phyloP scores from a whole-genome alignment of 64 coral and sea anemone species.

The Porites australiensis region DNA sequence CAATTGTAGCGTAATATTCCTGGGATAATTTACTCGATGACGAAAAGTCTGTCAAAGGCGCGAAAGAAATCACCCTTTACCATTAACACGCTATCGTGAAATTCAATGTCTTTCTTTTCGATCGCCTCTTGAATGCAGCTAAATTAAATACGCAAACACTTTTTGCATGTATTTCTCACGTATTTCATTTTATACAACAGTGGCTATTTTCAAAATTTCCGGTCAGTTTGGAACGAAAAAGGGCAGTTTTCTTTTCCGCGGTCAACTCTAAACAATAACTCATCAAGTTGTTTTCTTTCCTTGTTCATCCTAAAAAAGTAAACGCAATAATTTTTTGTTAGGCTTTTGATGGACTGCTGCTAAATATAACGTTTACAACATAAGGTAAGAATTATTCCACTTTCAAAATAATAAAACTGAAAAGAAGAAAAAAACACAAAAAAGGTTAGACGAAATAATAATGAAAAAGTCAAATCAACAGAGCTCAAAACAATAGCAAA shows the following conservation, averaged over 20 bases:
- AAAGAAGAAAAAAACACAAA: too few species aligned
- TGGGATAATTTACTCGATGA: neutral
- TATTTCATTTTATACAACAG: neutral
- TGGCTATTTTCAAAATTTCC: neutral
- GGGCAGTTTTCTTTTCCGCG: neutral
- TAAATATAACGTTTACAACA: too few species aligned
- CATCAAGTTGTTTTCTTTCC: neutral
- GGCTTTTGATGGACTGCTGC: neutral
- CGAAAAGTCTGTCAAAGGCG: neutral
- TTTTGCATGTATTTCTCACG: neutral
- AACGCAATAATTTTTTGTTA: constrained; percentile 10
- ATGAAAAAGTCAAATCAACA: too few species aligned
- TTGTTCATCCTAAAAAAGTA: neutral
- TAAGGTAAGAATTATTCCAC: too few species aligned
- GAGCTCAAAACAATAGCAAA: too few species aligned
- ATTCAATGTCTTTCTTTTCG: neutral
- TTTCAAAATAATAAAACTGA: too few species aligned
- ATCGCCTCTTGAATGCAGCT: neutral
- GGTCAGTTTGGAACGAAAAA: neutral
- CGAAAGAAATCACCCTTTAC: constrained; percentile 11
- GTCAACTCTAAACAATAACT: neutral
- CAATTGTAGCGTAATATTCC: neutral
- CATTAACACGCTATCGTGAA: constrained; percentile 17
- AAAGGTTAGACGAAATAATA: too few species aligned
- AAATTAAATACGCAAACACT: neutral